These are phyloP conservation scores for Portunus trituberculatus DNA, from an alignment of 1,140 invertebrate genomes.

Conservation along the genomic window DNA sequence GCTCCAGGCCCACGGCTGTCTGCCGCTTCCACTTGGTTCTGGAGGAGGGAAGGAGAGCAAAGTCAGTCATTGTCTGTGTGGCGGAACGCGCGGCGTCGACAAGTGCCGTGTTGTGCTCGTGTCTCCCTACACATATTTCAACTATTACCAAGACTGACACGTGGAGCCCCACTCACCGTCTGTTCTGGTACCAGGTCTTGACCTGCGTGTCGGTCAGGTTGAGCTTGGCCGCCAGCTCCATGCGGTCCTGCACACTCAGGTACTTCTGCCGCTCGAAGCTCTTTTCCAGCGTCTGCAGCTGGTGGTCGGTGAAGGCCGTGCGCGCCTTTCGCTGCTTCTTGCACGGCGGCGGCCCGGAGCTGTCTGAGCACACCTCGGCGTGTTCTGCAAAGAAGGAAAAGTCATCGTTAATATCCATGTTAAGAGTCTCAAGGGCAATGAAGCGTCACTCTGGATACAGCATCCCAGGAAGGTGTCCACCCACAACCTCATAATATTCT, in stretches of 20 bases:
- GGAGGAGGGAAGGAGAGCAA: neutral
- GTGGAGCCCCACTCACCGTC: constrained; percentile 55
- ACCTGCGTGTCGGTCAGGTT: constrained; percentile 72
- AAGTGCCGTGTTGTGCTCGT: neutral
- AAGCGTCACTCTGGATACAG: neutral
- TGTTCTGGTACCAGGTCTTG: constrained; percentile 75
- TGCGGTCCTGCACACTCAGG: constrained; percentile 73
- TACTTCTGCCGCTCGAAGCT: constrained; percentile 73
- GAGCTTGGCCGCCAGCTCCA: constrained; percentile 72
- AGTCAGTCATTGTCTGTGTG: neutral
- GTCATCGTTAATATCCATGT: neutral
- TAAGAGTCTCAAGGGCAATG: neutral
- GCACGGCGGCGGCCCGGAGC: constrained; percentile 53
- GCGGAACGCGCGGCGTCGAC: neutral
- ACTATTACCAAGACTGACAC: neutral
- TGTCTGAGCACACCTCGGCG: constrained; percentile 54
- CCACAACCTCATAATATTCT: constrained; percentile 54
- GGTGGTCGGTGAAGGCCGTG: constrained; percentile 71
- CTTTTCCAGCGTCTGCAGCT: constrained; percentile 72
- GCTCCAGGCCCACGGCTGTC: constrained; percentile 68
- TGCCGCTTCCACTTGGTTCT: constrained; percentile 71
- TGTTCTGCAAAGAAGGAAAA: constrained; percentile 41
- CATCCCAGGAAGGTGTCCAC: neutral
- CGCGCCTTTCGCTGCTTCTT: constrained; percentile 70
- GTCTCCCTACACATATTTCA: neutral